Base-by-base conservation (phyloP, 2,113 vertebrate genomes). In the Calidris pygmaea region DNA sequence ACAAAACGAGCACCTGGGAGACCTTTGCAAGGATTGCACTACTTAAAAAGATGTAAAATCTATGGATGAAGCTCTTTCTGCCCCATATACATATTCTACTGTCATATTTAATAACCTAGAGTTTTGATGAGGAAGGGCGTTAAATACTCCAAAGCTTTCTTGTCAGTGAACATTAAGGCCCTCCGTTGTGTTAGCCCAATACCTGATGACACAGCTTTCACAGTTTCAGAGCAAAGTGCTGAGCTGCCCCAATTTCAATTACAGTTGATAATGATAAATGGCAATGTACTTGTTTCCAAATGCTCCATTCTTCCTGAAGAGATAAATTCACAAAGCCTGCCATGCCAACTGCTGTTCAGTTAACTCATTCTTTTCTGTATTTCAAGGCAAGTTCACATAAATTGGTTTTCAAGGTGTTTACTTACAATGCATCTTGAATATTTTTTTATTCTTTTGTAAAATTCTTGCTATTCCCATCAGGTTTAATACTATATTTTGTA, bases 181-280 rank as follows among this genome's bases (percentile, higher is more conserved):
- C 68, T 78, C 39, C 81, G 70, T 43, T 93, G 8, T 43, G 35
- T 76, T 84, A 84, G 70, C 22, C 59, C 60, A 88, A 80, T 71
- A 94, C 43, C 73, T 88, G 60, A 90, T 92, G 85, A 86, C 85
- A 95, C 32, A 87, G 39, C 26, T 93, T 94, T 94, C 80, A 58
- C 74, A 52, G 39, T 84, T 83, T 65, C 43, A 68, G 50, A 90
- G 79, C 10, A 52, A 91, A 93, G 84, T 83, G 72, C 81, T 90
- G 81, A 91, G 75, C 58, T 84, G 71, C 29, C 60, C 48, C 48
- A 90, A 48, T 93, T 95, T 82, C 81, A 92, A 5, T 92, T 92
- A 85, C 34, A 71, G 71, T 21, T 91, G 75, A 84, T 94, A 85
- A 93, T 68, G 78, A 87, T 63, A 93, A 96, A 90, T 53, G 48